Conservation (phyloP, 2,888 invertebrate genomes). For the Pyrocoelia pectoralis region DNA sequence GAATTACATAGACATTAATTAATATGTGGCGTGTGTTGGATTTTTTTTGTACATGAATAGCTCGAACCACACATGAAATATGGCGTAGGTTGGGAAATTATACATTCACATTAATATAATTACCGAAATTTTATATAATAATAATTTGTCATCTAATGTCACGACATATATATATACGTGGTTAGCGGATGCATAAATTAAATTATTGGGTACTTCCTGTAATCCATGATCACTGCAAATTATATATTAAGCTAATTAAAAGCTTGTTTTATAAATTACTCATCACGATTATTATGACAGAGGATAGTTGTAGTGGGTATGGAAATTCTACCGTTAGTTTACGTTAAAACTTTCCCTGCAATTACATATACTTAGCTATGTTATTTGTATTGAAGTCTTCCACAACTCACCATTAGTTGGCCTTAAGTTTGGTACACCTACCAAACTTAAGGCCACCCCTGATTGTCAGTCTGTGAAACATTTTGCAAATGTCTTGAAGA, state of each 20-base stretch:
- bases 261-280: background rate
- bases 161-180: constrained; percentile 12
- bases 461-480: too few species aligned
- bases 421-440: too few species aligned
- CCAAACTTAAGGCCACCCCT: too few species aligned
- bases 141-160: constrained; percentile 4
- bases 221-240: constrained; percentile 1
- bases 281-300: too few species aligned
- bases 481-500: too few species aligned
- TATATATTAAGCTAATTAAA: background rate
- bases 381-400: too few species aligned
- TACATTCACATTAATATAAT: constrained; percentile 9
- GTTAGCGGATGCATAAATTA: constrained; percentile 6
- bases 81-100: constrained; percentile 23
- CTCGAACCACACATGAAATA: constrained; percentile 22
- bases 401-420: too few species aligned
- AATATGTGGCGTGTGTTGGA: constrained; percentile 25
- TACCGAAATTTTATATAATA: constrained; percentile 8
- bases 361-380: too few species aligned
- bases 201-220: constrained; percentile 22
- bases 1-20: constrained; percentile 35
- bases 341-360: too few species aligned
- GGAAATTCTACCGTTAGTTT: too few species aligned
- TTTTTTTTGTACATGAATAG: constrained; percentile 9
- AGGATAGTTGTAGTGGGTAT: too few species aligned